A percentile compares a stretch with the other conserved stretches of the same genome.
These are phyloP conservation scores for Gobio occitaniae DNA, from an alignment of 2,797 vertebrate genomes.

Conservation along the genomic window DNA sequence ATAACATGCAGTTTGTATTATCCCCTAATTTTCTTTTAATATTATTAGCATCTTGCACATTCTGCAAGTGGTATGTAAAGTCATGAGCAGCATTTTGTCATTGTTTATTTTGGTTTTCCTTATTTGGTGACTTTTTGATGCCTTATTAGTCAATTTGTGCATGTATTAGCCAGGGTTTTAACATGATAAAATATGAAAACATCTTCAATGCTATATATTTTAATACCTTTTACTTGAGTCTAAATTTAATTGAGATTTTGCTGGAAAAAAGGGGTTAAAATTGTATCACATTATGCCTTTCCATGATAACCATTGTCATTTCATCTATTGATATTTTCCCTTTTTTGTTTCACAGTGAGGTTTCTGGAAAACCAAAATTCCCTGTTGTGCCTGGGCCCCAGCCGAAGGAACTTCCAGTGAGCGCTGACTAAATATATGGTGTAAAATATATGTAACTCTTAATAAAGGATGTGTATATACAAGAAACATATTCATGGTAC, in stretches of 20 bases:
- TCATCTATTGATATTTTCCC: background rate
- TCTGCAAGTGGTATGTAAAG: background rate
- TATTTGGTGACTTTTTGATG: background rate
- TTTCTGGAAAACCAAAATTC: constrained; percentile 72
- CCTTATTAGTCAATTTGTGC: background rate
- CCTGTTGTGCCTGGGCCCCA: constrained; percentile 82
- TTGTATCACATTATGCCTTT: background rate
- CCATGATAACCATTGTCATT: background rate
- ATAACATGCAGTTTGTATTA: background rate
- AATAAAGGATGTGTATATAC: constrained; percentile 47
- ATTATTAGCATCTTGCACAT: background rate
- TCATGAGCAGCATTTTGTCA: background rate
- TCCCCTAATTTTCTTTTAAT: background rate
- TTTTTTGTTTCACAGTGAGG: constrained; percentile 70
- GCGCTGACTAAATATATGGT: constrained; percentile 88
- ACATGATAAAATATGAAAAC: background rate
- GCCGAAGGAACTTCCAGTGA: constrained; percentile 79
- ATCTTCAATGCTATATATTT: background rate
- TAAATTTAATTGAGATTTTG: background rate
- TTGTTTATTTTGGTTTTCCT: background rate
- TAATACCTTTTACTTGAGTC: background rate
- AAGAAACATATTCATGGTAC: background rate
- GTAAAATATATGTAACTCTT: constrained; percentile 1
- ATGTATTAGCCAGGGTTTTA: background rate
- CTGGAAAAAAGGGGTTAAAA: background rate